phyloP scores from a whole-genome alignment of 2,888 invertebrate genomes.

The Sminthurinus aureus region DNA sequence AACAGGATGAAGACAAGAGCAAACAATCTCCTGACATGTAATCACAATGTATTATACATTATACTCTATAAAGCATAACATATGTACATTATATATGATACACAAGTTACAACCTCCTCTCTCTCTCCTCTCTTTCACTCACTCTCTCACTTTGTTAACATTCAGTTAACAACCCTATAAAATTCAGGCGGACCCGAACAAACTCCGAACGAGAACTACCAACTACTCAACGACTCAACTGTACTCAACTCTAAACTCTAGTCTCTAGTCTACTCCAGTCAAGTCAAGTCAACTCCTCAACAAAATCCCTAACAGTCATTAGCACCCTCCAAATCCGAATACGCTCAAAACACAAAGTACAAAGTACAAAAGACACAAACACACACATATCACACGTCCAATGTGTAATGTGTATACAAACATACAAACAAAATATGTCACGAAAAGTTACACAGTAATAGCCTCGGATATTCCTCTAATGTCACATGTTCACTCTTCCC shows the following conservation, averaged over 20 bases:
- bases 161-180: neutral
- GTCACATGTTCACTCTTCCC: neutral
- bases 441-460: neutral
- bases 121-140: neutral
- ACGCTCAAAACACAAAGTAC: neutral
- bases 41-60: no score
- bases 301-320: neutral
- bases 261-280: neutral
- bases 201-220: neutral
- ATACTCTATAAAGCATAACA: no score
- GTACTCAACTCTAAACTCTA: neutral
- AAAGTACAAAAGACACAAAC: neutral
- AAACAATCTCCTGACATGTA: neutral
- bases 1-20: neutral
- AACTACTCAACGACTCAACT: no score
- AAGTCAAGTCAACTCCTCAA: neutral
- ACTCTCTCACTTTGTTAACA: neutral
- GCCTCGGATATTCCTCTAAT: neutral
- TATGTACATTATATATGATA: no score
- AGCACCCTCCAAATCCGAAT: neutral
- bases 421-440: no score
- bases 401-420: neutral
- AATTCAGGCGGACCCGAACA: neutral
- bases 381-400: neutral
- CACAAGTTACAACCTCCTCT: neutral